Percentiles rank a stretch among this genome's conserved stretches.
These are phyloP conservation scores for Zygogramma bicolorata DNA, from an alignment of 2,888 invertebrate species.

Conservation along the genomic window DNA sequence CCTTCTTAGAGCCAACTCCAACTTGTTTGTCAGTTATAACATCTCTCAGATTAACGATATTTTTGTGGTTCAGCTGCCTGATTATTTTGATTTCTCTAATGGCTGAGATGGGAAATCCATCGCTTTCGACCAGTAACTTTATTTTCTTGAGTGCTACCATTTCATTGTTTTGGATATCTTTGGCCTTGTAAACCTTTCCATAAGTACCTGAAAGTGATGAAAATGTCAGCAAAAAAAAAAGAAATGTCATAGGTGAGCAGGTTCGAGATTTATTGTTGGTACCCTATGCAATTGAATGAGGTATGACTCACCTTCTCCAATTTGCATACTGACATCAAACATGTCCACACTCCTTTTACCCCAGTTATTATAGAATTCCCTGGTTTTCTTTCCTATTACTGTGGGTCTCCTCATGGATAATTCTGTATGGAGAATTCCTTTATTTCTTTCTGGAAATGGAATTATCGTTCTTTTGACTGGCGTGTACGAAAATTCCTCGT, in stretches of 20 bases:
- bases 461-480: too few species aligned
- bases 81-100: slow-evolving; percentile 99
- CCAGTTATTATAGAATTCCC: too few species aligned
- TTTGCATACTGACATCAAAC: slow-evolving; percentile 95
- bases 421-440: too few species aligned
- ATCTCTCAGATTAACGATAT: slow-evolving; percentile 96
- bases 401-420: too few species aligned
- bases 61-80: slow-evolving; percentile 95
- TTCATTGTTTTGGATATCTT: slow-evolving; percentile 81
- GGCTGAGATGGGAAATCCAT: slow-evolving; percentile 96
- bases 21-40: slow-evolving; percentile 98
- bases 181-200: slow-evolving; percentile 97
- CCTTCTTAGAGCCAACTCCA: slow-evolving; percentile 94
- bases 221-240: neutral
- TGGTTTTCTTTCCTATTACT: too few species aligned
- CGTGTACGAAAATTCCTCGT: too few species aligned
- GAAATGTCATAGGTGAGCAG: neutral
- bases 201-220: slow-evolving; percentile 78
- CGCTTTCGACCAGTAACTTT: slow-evolving; percentile 97
- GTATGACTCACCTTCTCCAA: slow-evolving; percentile 82
- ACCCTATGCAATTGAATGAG: too few species aligned
- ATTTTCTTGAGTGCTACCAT: slow-evolving; percentile 95
- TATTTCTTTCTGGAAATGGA: too few species aligned
- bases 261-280: too few species aligned
- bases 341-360: slow-evolving; percentile 95